phyloP scores from a whole-genome alignment of 2,113 vertebrate species.

The Stegastes partitus region DNA sequence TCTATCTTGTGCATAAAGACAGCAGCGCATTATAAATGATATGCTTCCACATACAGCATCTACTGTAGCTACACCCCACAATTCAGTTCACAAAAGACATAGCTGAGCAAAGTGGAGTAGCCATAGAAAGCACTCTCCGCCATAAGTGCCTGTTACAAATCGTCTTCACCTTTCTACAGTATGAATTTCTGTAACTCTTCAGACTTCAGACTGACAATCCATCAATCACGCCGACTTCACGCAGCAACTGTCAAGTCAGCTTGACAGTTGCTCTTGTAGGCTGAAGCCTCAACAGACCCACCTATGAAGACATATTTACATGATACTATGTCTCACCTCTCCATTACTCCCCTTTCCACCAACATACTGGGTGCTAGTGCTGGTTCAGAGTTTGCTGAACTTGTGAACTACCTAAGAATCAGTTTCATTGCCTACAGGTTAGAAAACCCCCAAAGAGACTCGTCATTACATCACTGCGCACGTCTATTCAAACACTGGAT shows the following conservation, averaged over 20 bases:
- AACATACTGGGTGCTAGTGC: no score
- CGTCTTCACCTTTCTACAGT: not conserved
- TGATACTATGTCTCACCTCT: no score
- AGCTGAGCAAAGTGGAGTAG: constrained; percentile 28
- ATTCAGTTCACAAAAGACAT: constrained; percentile 24
- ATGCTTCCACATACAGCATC: not conserved
- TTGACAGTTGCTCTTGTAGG: no score
- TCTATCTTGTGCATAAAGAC: constrained; percentile 27
- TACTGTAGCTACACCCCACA: constrained; percentile 6
- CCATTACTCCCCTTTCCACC: no score
- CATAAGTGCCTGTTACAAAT: not conserved
- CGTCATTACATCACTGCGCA: no score
- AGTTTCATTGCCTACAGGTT: no score
- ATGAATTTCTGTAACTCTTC: not conserved
- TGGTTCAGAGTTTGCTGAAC: no score
- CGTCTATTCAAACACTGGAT: no score
- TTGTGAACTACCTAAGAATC: no score
- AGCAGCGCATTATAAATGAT: constrained; percentile 30
- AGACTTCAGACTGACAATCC: not conserved
- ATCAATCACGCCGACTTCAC: not conserved
- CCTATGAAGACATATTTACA: no score
- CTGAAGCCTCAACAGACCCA: no score
- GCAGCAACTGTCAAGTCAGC: not conserved
- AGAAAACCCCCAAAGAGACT: no score
- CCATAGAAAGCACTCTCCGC: not conserved